A percentile compares a stretch with the other conserved stretches of the same genome.
These are phyloP conservation scores for Kryptolebias marmoratus DNA, from an alignment of 2,113 vertebrate species.

Conservation along the genomic window DNA sequence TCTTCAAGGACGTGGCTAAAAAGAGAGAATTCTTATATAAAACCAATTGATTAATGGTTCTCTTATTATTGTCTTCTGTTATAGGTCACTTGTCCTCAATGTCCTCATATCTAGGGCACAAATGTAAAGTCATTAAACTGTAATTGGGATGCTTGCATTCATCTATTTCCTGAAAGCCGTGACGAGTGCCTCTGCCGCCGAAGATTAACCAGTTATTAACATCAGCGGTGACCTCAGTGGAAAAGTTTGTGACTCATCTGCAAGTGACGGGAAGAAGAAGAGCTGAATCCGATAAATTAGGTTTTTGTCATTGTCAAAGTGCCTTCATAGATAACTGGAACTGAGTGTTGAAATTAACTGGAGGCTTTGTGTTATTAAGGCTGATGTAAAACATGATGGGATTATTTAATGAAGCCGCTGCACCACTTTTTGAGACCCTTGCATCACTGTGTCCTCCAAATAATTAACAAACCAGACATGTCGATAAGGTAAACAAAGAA, in stretches of 20 bases:
- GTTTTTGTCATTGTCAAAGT: conserved; percentile 9
- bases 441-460: not conserved
- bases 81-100: conserved; percentile 14
- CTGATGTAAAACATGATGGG: not conserved
- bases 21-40: conserved; percentile 7
- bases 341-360: not conserved
- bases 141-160: conserved; percentile 23
- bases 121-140: conserved; percentile 29
- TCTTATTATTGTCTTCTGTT: conserved; percentile 14
- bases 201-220: conserved; percentile 28
- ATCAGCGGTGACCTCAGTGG: conserved; percentile 33
- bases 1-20: not conserved
- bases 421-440: not conserved
- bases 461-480: not conserved
- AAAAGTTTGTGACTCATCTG: conserved; percentile 56
- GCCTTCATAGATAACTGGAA: conserved; percentile 13
- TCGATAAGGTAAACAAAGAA: not conserved
- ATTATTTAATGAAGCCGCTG: not conserved
- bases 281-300: conserved; percentile 19
- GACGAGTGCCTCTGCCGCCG: conserved; percentile 4
- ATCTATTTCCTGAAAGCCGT: conserved; percentile 46
- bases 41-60: conserved; percentile 25
- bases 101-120: conserved; percentile 17
- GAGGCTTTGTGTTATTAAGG: conserved; percentile 15
- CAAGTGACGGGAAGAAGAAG: conserved; percentile 39